Base-by-base conservation (phyloP, 64 coral and sea anemone genomes). In the Montipora foliosa region DNA sequence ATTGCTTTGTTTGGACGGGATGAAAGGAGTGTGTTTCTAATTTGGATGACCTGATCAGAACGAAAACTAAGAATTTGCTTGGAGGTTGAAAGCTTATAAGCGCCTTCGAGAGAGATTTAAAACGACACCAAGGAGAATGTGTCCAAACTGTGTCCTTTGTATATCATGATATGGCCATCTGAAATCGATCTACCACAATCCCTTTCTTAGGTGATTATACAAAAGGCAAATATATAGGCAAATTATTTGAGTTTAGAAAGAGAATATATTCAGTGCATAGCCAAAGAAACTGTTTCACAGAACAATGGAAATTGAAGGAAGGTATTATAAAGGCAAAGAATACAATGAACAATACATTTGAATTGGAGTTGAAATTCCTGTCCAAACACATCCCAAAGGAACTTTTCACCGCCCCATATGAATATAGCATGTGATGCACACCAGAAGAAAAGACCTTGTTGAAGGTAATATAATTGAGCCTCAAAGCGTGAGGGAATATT, bases 401-500 rank as follows among this genome's bases (percentile, higher is more conserved):
- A 5, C 3, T 84, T n/a, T 48, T 84, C 76, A 78, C 11, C 47
- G 16, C 45, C 19, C 66, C 21, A 25, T 72, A 44, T 48, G 16
- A 37, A 37, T 37, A 2, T 37, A 37, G 37, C 11, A 4, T 84
- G 60, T 14, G 67, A 14, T 50, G 21, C 16, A 17, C 62, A 84
- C 44, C 44, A 6, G 45, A 79, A 19, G 19, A 9, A 17, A 82
- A 44, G 80, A 66, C 80, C 55, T 64, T 14, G 22, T 16, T 62
- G 59, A 8, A 71, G 12, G 67, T 4, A 60, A 47, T 83, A 82
- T 13, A 57, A 8, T 64, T 47, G 17, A 71, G 45, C 82, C 82
- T 67, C 62, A 16, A 21, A 71, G 10, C 67, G 9, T 47, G 66
- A 72, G 82, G 82, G 49, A 68, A 86, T 86, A 86, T 71, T 86